Conservation (phyloP, 2,888 invertebrate species). For the Tachina fera region DNA sequence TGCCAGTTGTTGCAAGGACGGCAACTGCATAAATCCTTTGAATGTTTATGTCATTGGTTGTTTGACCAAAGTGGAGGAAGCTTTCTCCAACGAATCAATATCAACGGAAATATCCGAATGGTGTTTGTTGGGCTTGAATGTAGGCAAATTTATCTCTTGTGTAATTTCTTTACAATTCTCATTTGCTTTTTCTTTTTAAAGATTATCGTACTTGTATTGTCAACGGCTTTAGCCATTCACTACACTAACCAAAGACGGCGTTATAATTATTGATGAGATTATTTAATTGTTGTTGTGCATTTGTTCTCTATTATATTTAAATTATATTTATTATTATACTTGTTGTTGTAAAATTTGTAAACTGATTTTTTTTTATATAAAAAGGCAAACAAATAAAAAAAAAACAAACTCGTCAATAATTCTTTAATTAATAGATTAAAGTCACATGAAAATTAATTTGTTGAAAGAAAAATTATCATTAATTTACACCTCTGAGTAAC, state of each 20-base stretch:
- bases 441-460: conserved; percentile 3
- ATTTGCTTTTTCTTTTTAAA: conserved; percentile 51
- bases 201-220: conserved; percentile 76
- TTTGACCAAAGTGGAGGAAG: conserved; percentile 75
- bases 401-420: conserved; percentile 60
- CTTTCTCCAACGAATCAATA: conserved; percentile 76
- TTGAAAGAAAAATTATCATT: neutral
- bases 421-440: conserved; percentile 41
- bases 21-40: conserved; percentile 77
- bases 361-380: conserved; percentile 27
- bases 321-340: conserved; percentile 36
- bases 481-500: neutral
- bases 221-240: conserved; percentile 77
- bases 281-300: conserved; percentile 20
- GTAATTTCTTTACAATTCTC: neutral
- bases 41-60: conserved; percentile 77
- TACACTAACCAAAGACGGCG: conserved; percentile 78
- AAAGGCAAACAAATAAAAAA: conserved; percentile 23
- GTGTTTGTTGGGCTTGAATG: conserved; percentile 77
- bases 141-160: conserved; percentile 67
- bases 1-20: conserved; percentile 78
- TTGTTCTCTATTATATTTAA: conserved; percentile 40
- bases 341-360: conserved; percentile 24
- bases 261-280: conserved; percentile 76
- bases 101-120: conserved; percentile 75